phyloP scores from a whole-genome alignment of 2,888 invertebrate genomes.

The Erebia ligea region DNA sequence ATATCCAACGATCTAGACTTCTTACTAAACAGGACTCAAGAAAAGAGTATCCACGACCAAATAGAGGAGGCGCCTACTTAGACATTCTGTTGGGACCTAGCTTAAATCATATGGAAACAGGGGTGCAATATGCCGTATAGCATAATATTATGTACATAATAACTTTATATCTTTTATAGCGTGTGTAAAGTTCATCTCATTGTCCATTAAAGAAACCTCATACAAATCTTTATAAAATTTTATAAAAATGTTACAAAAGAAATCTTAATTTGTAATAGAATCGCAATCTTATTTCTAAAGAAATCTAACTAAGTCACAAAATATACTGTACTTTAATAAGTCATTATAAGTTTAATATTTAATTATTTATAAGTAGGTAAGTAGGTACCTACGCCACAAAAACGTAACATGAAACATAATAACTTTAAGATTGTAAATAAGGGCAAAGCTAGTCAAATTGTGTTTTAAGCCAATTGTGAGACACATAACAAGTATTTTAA shows the following conservation, averaged over 20 bases:
- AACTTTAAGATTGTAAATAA: slow-evolving; percentile 14
- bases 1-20: slow-evolving; percentile 93
- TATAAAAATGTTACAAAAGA: not conserved
- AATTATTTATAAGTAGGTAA: not conserved
- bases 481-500: too few relatives aligned
- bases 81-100: slow-evolving; percentile 40
- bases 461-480: not conserved
- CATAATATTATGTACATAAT: slow-evolving; percentile 43
- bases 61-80: slow-evolving; percentile 74
- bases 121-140: slow-evolving; percentile 58
- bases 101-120: slow-evolving; percentile 62
- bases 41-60: slow-evolving; percentile 56
- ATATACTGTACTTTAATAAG: not conserved
- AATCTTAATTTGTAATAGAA: not conserved
- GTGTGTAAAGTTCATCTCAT: slow-evolving; percentile 13
- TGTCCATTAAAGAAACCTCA: slow-evolving; percentile 7
- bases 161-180: slow-evolving; percentile 25
- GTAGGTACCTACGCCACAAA: too few relatives aligned
- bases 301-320: slow-evolving; percentile 1
- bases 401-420: not conserved
- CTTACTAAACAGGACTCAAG: slow-evolving; percentile 86
- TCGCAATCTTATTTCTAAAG: not conserved
- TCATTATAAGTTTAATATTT: not conserved
- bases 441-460: slow-evolving; percentile 29
- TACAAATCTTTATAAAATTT: slow-evolving; percentile 12